Evolutionary conservation across 2,113 vertebrate genomes (phyloP).

Genomic region (Typhlomys cinereus): DNA sequence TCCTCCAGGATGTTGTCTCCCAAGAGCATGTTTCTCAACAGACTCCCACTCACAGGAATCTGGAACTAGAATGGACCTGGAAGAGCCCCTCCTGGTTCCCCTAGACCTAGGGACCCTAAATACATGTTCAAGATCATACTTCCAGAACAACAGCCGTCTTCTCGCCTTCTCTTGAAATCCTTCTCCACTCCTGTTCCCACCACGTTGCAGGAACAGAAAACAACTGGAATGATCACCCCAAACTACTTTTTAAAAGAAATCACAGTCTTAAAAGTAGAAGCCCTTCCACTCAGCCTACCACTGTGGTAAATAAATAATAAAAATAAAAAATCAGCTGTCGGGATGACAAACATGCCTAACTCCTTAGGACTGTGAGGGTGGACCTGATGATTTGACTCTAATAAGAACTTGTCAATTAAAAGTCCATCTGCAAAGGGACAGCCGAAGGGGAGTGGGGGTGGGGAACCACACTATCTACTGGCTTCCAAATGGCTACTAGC

Average conservation of each 20-base stretch:
- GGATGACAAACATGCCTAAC: neutral
- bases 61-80: neutral
- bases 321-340: slow-evolving; percentile 15
- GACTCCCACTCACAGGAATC: neutral
- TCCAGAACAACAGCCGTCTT: neutral
- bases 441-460: neutral
- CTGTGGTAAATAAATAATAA: neutral
- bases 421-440: neutral
- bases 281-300: neutral
- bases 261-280: slow-evolving; percentile 8
- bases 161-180: neutral
- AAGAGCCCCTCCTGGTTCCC: neutral
- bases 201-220: neutral
- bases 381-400: neutral
- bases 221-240: neutral
- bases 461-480: neutral
- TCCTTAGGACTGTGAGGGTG: neutral
- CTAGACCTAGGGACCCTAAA: neutral
- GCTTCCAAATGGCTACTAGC: neutral
- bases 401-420: slow-evolving; percentile 24
- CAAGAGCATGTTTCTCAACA: neutral
- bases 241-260: neutral
- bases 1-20: neutral
- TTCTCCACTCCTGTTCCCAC: neutral
- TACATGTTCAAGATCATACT: neutral